phyloP scores from a whole-genome alignment of 2,888 invertebrate genomes.

The Cartodere bifasciata region DNA sequence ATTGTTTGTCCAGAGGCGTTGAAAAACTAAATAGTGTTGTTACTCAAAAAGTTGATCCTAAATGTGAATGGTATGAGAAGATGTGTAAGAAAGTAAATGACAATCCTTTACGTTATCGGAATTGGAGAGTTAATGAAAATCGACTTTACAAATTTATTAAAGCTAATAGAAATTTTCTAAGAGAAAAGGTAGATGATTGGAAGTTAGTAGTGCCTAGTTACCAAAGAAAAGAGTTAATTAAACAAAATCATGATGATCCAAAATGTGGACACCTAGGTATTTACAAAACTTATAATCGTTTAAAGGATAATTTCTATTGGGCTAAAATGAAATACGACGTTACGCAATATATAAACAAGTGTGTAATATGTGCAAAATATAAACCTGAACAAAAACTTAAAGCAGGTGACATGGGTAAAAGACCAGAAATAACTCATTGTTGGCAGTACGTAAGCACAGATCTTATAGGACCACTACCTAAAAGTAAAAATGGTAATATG shows the following conservation, averaged over 20 bases:
- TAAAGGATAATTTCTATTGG: conserved; percentile 19
- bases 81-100: too few relatives aligned
- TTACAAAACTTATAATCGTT: conserved; percentile 15
- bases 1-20: too few relatives aligned
- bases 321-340: conserved; percentile 19
- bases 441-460: conserved; percentile 16
- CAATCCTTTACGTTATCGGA: too few relatives aligned
- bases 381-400: conserved; percentile 16
- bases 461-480: conserved; percentile 17
- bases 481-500: conserved; percentile 8
- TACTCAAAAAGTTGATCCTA: too few relatives aligned
- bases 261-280: conserved; percentile 20
- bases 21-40: too few relatives aligned
- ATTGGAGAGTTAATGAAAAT: too few relatives aligned
- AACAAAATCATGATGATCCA: conserved; percentile 17
- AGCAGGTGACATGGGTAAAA: conserved; percentile 17
- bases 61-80: too few relatives aligned
- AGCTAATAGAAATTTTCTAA: conserved; percentile 7
- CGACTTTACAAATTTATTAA: too few relatives aligned
- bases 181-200: conserved; percentile 3
- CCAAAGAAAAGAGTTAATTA: conserved; percentile 9
- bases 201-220: conserved; percentile 14
- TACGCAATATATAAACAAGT: conserved; percentile 15
- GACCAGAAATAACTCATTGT: conserved; percentile 10
- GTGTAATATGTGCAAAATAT: conserved; percentile 15